Evolutionary conservation across 2,888 invertebrate species (phyloP).

Genomic region (Drosophila rellima): DNA sequence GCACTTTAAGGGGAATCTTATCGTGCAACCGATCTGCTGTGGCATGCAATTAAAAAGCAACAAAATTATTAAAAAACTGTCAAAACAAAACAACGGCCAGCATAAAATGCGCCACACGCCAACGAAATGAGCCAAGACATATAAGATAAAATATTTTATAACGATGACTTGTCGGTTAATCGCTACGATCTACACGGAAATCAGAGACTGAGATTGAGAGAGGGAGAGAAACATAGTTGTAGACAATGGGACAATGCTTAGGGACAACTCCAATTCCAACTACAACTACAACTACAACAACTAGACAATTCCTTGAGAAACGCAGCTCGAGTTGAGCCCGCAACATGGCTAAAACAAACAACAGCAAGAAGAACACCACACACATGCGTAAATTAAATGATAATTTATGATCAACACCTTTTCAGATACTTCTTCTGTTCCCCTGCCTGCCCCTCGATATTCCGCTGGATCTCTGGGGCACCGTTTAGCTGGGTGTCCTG

Average conservation of each 20-base stretch:
- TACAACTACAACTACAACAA: conserved; percentile 35
- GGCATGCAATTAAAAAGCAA: conserved; percentile 72
- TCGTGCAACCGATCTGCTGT: conserved; percentile 26
- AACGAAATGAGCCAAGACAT: conserved; percentile 36
- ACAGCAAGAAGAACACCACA: conserved; percentile 56
- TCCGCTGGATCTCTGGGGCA: conserved; percentile 25
- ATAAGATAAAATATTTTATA: conserved; percentile 71
- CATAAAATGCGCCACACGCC: conserved; percentile 76
- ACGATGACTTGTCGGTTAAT: conserved; percentile 63
- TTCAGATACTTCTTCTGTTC: conserved; percentile 64
- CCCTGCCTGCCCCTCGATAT: not conserved
- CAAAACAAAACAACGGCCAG: conserved; percentile 70
- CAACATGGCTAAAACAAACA: conserved; percentile 20
- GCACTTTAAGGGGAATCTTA: conserved; percentile 16
- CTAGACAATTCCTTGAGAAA: conserved; percentile 27
- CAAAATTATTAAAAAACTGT: conserved; percentile 77
- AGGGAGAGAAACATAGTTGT: conserved; percentile 65
- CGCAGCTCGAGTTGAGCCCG: conserved; percentile 15
- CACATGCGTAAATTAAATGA: conserved; percentile 84
- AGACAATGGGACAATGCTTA: conserved; percentile 73
- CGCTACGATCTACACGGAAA: conserved; percentile 57
- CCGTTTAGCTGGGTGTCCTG: conserved; percentile 82
- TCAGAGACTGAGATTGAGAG: conserved; percentile 11
- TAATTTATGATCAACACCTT: conserved; percentile 86
- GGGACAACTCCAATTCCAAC: conserved; percentile 32